Evolutionary conservation across 2,797 vertebrate genomes (phyloP), one percentile per base, ranked within the genome.

Genomic region (Scleropages formosus): DNA sequence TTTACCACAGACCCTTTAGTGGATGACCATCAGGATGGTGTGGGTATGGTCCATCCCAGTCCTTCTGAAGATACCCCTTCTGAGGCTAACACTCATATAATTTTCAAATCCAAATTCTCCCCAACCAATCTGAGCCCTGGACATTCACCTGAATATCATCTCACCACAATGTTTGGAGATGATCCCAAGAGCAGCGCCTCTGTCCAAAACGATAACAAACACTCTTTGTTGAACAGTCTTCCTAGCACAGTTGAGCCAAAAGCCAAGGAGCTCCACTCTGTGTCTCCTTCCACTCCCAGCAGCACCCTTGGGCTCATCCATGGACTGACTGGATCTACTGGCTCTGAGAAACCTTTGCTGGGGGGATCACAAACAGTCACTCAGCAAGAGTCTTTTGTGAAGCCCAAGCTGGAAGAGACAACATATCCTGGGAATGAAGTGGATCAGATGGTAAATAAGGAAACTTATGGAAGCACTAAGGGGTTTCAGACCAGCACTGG

Each of bases 231-330:
- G 16, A 59, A 31, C 12, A 10, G 24, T 44, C 6, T 22, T 64
- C 49, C 61, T 44, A 49, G 46, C n/a, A 39, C 46, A 13, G 51
- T 31, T 24, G 6, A 31, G 22, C 39, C 46, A 51, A 53, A 66
- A 15, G 22, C 59, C 24, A 59, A 63, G 15, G 56, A 66, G 46
- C 6, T 4, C 22, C 62, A 20, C 46, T 47, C 62, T 22, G 15
- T 7, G 20, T 73, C 56, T 18, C 51, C n/a, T 24, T 46, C 26
- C 39, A 22, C 12, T 18, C 31, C 49, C 27, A 4, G 8, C 63
- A 56, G 51, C 64, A 22, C 53, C 71, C 31, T 51, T 31, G 56
- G 62, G 49, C 39, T 77, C 62, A 60, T 71, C 39, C 62, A 66
- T 49, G 63, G 18, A 59, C 7, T 22, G 16, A 59, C 46, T 2